A percentile compares a stretch with the other conserved stretches of the same genome.
Evolutionary conservation across 2,113 vertebrate species (phyloP).

Genomic region (Gambusia affinis): DNA sequence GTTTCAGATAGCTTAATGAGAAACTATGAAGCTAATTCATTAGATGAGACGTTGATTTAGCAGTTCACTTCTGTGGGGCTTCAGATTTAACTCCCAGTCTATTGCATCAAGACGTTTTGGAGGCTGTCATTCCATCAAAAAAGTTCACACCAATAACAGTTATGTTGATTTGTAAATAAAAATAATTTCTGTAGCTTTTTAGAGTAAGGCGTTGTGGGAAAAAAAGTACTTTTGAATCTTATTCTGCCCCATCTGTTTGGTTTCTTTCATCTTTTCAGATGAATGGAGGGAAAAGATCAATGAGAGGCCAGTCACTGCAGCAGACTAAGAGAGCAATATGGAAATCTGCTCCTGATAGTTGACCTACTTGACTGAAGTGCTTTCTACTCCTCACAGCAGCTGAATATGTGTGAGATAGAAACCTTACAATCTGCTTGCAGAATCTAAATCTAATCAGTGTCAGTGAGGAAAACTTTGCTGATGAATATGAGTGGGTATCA

Average conservation of each 20-base stretch:
- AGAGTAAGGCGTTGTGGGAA: neutral
- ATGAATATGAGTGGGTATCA: slow-evolving; percentile 14
- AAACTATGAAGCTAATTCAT: too few relatives aligned
- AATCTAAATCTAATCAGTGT: slow-evolving; percentile 14
- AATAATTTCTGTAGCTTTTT: neutral
- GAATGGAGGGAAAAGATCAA: slow-evolving; percentile 27
- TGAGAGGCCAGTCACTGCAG: slow-evolving; percentile 3
- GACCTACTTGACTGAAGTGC: slow-evolving; percentile 23
- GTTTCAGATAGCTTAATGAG: too few relatives aligned
- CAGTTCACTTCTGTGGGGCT: neutral
- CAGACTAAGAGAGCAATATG: slow-evolving; percentile 18
- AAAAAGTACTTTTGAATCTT: slow-evolving; percentile 5
- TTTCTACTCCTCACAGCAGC: neutral
- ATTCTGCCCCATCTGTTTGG: slow-evolving; percentile 1
- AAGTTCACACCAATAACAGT: too few relatives aligned
- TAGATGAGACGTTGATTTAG: too few relatives aligned
- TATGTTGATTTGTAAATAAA: neutral
- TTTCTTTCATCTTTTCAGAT: slow-evolving; percentile 27
- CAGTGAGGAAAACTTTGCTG: neutral
- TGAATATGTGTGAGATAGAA: neutral
- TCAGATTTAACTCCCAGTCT: neutral
- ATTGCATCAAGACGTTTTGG: neutral
- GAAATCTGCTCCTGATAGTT: slow-evolving; percentile 26
- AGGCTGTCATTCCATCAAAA: neutral
- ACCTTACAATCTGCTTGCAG: neutral